phyloP scores from a whole-genome alignment of 1,140 invertebrate genomes.

The Drosophila jambulina region DNA sequence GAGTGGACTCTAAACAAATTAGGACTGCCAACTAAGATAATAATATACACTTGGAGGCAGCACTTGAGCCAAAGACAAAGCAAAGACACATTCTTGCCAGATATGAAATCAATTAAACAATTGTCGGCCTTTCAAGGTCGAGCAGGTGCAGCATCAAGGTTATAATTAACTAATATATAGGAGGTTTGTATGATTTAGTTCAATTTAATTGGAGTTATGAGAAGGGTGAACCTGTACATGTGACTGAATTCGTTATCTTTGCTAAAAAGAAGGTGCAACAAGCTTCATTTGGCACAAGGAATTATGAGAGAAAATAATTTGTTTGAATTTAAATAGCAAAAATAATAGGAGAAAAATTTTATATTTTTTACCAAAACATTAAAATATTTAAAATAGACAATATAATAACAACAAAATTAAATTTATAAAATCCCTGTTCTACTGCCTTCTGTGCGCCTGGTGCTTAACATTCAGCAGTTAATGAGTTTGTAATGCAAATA shows the following conservation, averaged over 20 bases:
- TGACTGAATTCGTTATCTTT: constrained; percentile 16
- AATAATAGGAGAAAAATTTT: no score
- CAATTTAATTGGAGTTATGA: constrained; percentile 18
- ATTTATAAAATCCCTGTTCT: no score
- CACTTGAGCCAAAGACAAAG: constrained; percentile 48
- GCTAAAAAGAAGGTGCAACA: no score
- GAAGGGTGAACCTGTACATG: neutral
- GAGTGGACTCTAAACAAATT: constrained; percentile 58
- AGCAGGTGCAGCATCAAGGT: constrained; percentile 53
- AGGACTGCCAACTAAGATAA: constrained; percentile 48
- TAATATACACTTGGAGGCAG: constrained; percentile 41
- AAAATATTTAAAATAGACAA: no score
- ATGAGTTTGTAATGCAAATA: no score
- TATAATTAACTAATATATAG: constrained; percentile 32
- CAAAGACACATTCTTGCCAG: constrained; percentile 64
- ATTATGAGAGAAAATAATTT: neutral
- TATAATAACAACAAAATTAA: no score
- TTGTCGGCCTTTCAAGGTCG: constrained; percentile 63
- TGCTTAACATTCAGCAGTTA: no score
- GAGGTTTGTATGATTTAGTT: constrained; percentile 29
- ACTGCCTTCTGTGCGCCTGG: no score
- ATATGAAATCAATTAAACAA: constrained; percentile 67
- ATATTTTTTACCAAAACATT: no score
- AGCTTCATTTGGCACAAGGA: no score
- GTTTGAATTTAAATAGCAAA: no score